Conservation (phyloP, 2,113 vertebrate genomes). For the Lethenteron camtschaticum region DNA sequence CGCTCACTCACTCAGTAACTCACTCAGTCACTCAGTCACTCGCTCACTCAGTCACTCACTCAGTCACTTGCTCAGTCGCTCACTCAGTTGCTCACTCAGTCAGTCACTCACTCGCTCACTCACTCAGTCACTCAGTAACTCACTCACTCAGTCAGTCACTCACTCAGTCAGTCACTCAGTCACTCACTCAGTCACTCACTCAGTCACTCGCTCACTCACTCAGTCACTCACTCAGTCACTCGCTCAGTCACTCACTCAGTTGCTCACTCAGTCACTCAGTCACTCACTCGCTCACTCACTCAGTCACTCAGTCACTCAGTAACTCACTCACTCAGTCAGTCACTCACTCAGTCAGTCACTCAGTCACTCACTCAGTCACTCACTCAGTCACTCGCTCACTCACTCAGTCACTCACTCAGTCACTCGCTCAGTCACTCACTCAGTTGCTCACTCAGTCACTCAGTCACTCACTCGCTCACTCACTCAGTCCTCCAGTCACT, state of each 20-base stretch:
- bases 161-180: not conserved
- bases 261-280: not conserved
- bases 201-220: not conserved
- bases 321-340: too few species aligned
- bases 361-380: too few species aligned
- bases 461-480: too few species aligned
- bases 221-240: not conserved
- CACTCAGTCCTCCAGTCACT: too few species aligned
- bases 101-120: not conserved
- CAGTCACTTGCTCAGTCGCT: not conserved
- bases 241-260: constrained; percentile 1
- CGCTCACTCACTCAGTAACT: not conserved
- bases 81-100: not conserved
- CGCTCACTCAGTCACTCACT: not conserved
- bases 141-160: not conserved
- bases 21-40: not conserved
- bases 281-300: too few species aligned
- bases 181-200: not conserved
- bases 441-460: too few species aligned
- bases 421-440: too few species aligned
- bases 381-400: too few species aligned
- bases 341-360: too few species aligned
- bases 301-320: too few species aligned
- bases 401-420: too few species aligned
- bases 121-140: not conserved